Conservation (phyloP, 2,113 vertebrate genomes). For the Macrotus californicus region DNA sequence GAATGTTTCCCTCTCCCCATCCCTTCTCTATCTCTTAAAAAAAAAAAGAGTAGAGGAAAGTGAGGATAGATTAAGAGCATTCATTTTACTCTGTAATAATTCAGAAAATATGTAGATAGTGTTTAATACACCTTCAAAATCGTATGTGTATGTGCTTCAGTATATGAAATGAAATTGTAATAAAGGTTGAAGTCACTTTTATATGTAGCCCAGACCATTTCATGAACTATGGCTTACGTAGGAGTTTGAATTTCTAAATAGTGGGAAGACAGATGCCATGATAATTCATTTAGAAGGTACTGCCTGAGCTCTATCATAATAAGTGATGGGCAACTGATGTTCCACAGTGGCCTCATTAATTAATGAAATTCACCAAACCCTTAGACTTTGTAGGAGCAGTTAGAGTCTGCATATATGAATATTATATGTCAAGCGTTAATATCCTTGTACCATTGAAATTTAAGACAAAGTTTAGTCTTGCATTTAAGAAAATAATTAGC, state of each 20-base stretch:
- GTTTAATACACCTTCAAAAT: background rate
- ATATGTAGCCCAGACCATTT: background rate
- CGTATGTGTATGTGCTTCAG: background rate
- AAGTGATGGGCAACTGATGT: background rate
- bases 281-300: slow-evolving; percentile 16
- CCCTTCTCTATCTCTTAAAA: background rate
- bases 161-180: slow-evolving; percentile 16
- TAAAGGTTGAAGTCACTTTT: background rate
- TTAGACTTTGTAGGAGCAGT: background rate
- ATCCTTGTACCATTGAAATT: background rate
- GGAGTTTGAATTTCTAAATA: slow-evolving; percentile 9
- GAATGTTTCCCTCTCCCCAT: too few relatives aligned
- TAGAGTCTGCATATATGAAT: background rate
- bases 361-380: background rate
- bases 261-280: background rate
- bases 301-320: background rate
- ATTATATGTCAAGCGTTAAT: background rate
- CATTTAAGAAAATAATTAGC: background rate
- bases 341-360: background rate
- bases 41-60: background rate
- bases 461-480: background rate
- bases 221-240: background rate
- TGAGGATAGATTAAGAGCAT: background rate
- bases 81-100: slow-evolving; percentile 10
- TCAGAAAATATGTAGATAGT: background rate